Evolutionary conservation across 1,140 invertebrate genomes (phyloP), one percentile per base, ranked within the genome.

Genomic region (Caenorhabditis inopinata): DNA sequence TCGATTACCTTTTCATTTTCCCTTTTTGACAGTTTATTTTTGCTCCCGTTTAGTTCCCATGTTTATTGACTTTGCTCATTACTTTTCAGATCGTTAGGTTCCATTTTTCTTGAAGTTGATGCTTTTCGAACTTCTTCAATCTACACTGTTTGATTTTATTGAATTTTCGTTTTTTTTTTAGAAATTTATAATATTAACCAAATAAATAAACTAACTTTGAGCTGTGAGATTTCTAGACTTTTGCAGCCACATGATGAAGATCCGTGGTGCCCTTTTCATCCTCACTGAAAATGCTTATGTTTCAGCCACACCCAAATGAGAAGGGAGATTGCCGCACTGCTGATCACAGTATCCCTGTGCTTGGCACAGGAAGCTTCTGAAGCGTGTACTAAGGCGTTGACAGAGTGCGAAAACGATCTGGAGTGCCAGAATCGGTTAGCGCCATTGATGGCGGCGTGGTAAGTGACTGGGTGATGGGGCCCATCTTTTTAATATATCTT

Each of bases 361-460:
- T 68, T 21, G 14, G 58, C 58, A 68, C 58, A 68, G 32, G 79
- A 81, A 4, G 73, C 74, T 21, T 77, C 74, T 4, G 47, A 45
- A 23, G 74, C 75, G n/a, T 76, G 74, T 51, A 76, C 81, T 18
- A 73, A 77, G n/a, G 62, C 80, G 1, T 35, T 81, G 14, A 48
- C 51, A 23, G 80, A 51, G 1, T 81, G 80, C 53, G 80, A 81
- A 27, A 81, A 76, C 25, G 80, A 81, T 38, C 29, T 81, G 38
- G 80, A 81, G 16, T 81, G 80, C 21, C 42, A 49, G 25, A 81
- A 81, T 77, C 49, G 80, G 25, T 51, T 81, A 18, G 80, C 80
- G 2, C 80, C 80, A 21, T 46, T 81, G 29, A 81, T 81, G 80
- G 80, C 80, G 1, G 80, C 80, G 4, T 81, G 80, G 80, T 81